Percentiles rank a stretch among this genome's conserved stretches.
phyloP scores from a whole-genome alignment of 35 echinoderm and acorn worm genomes.

The Anneissia japonica region DNA sequence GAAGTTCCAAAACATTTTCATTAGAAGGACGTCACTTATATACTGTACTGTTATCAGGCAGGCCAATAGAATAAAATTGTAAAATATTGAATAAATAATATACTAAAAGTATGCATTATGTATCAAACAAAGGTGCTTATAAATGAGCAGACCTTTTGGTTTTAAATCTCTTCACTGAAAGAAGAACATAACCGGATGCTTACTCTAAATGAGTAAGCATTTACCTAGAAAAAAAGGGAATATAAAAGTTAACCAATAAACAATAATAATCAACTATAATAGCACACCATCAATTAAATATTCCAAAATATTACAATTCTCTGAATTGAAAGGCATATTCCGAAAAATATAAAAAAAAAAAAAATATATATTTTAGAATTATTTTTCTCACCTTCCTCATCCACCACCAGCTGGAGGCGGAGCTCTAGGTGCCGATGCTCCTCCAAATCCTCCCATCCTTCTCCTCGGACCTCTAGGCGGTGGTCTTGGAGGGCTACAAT shows the following conservation, averaged over 20 bases:
- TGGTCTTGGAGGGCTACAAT: background rate
- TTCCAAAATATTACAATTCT: no score
- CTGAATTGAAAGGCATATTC: no score
- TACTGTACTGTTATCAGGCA: no score
- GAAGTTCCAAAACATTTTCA: no score
- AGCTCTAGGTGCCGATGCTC: background rate
- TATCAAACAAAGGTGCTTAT: background rate
- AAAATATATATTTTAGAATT: no score
- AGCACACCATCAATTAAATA: background rate
- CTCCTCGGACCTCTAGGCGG: slow-evolving; percentile 1
- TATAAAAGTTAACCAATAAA: background rate
- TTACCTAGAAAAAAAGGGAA: background rate
- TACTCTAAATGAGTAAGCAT: background rate
- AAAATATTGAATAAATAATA: no score
- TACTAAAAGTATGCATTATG: no score
- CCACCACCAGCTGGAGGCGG: slow-evolving; percentile 18
- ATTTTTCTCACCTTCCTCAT: slow-evolving; percentile 21
- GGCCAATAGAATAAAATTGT: no score
- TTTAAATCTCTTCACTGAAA: background rate
- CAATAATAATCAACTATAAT: background rate
- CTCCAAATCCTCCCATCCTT: slow-evolving; percentile 25
- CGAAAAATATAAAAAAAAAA: no score
- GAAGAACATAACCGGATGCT: background rate
- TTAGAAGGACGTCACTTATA: no score
- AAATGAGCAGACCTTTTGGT: background rate